phyloP scores from a whole-genome alignment of 2,113 vertebrate genomes.

The Phodopus roborovskii region DNA sequence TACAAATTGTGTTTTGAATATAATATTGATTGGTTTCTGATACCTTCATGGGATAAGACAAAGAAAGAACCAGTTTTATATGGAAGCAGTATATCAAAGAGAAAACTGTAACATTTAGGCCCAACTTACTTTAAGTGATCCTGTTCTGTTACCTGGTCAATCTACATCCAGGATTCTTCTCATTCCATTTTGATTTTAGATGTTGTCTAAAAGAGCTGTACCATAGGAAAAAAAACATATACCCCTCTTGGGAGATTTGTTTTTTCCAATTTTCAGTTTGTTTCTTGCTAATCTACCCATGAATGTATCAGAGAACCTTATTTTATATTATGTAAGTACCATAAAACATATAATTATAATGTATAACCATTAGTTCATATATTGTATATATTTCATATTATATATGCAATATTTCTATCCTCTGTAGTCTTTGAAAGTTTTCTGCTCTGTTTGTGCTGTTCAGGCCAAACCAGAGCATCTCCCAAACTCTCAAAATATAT shows the following conservation, averaged over 20 bases:
- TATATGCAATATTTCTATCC: background rate
- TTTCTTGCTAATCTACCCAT: background rate
- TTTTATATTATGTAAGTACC: background rate
- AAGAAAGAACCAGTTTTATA: background rate
- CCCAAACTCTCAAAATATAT: background rate
- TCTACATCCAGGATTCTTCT: background rate
- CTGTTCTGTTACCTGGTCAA: background rate
- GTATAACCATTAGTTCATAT: background rate
- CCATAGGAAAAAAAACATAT: background rate
- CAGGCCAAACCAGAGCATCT: background rate
- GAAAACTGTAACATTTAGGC: background rate
- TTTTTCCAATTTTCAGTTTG: slow-evolving; percentile 4
- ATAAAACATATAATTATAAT: background rate
- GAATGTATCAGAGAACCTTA: background rate
- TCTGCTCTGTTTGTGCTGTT: background rate
- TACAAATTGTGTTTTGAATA: background rate
- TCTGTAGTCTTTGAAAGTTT: background rate
- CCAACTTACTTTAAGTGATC: background rate
- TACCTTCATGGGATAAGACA: background rate
- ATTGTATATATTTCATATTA: background rate
- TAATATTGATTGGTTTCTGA: slow-evolving; percentile 19
- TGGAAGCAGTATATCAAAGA: background rate
- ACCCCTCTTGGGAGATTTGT: background rate
- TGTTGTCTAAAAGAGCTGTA: background rate
- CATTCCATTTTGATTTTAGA: slow-evolving; percentile 15